phyloP scores from a whole-genome alignment of 2,888 invertebrate genomes.

The Cenopis cana region DNA sequence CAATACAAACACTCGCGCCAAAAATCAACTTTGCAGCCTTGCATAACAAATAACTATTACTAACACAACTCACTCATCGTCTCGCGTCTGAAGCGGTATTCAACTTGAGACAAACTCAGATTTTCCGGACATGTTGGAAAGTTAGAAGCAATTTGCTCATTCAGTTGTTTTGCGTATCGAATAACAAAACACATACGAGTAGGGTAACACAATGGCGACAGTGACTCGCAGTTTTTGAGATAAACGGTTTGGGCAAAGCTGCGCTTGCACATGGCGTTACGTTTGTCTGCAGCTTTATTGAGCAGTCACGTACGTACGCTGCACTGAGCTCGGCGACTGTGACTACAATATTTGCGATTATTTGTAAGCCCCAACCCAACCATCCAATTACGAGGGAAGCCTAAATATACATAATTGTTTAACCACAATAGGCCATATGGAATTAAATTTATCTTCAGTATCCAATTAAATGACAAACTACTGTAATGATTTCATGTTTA shows the following conservation, averaged over 20 bases:
- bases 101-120: neutral
- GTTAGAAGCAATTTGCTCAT: neutral
- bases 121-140: neutral
- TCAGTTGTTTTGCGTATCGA: slow-evolving; percentile 55
- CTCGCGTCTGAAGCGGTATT: neutral
- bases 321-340: slow-evolving; percentile 49
- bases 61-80: no score
- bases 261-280: slow-evolving; percentile 55
- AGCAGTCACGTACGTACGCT: slow-evolving; percentile 71
- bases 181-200: slow-evolving; percentile 60
- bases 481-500: no score
- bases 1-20: no score
- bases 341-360: slow-evolving; percentile 52
- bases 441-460: neutral
- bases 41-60: no score
- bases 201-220: slow-evolving; percentile 65
- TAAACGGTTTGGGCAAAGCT: slow-evolving; percentile 59
- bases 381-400: neutral
- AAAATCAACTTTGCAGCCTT: no score
- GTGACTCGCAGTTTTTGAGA: slow-evolving; percentile 65
- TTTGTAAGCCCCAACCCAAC: neutral
- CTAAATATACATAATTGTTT: neutral
- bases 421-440: neutral
- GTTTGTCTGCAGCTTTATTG: slow-evolving; percentile 58
- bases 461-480: neutral